Conservation (phyloP, 2,888 invertebrate genomes). For the Aleiodes testaceus region DNA sequence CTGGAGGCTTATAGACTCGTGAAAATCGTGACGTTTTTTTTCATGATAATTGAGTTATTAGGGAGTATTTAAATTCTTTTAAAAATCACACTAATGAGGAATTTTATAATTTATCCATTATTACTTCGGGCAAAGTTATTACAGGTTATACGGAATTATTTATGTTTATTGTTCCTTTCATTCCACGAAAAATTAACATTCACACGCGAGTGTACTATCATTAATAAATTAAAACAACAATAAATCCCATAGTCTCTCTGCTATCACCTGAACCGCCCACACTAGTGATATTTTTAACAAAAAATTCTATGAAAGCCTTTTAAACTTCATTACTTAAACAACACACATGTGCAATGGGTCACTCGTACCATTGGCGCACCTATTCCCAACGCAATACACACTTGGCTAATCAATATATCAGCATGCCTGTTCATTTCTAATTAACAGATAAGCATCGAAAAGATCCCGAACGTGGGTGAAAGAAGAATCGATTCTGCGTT, state of each 20-base stretch:
- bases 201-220: not conserved
- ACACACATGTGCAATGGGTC: constrained; percentile 14
- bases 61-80: not conserved
- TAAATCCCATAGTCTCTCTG: constrained; percentile 17
- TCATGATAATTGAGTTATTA: not conserved
- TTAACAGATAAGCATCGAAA: constrained; percentile 48
- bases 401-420: constrained; percentile 46
- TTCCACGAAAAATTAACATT: too few relatives aligned
- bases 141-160: too few relatives aligned
- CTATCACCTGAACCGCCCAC: constrained; percentile 23
- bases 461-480: constrained; percentile 14
- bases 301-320: not conserved
- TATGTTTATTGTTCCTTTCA: too few relatives aligned
- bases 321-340: constrained; percentile 11
- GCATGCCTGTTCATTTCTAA: constrained; percentile 47
- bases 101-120: too few relatives aligned
- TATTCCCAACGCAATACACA: constrained; percentile 33
- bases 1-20: constrained; percentile 11
- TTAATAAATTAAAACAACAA: constrained; percentile 10
- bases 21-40: not conserved
- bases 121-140: too few relatives aligned
- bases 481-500: constrained; percentile 36
- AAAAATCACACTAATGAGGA: not conserved
- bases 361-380: constrained; percentile 12
- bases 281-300: constrained; percentile 11